phyloP scores from a whole-genome alignment of 2,797 vertebrate species.

The Tragelaphus oryx region DNA sequence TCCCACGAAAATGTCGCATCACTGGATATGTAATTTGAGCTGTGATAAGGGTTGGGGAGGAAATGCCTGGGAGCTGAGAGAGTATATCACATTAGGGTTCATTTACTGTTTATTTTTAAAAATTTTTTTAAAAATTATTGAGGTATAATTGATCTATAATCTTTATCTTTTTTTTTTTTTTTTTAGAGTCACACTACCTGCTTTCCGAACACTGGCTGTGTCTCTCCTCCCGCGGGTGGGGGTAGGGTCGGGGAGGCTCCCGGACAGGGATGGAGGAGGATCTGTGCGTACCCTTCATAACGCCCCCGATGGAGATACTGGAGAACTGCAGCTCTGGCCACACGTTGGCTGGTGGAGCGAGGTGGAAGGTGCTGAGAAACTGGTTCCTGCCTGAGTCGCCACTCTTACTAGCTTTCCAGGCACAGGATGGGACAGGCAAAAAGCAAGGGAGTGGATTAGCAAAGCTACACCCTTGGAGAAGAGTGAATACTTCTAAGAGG shows the following conservation, averaged over 20 bases:
- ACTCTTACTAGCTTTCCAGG: neutral
- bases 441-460: neutral
- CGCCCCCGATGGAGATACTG: fast-evolving
- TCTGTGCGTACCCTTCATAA: neutral
- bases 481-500: neutral
- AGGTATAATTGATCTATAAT: neutral
- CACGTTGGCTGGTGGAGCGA: fast-evolving
- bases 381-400: neutral
- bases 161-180: neutral
- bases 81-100: neutral
- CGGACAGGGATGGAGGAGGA: fast-evolving
- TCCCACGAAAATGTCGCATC: neutral
- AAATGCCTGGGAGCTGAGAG: neutral
- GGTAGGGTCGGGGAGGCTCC: neutral
- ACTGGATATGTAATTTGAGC: neutral
- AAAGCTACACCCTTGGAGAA: neutral
- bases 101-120: neutral
- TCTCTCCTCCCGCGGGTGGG: neutral
- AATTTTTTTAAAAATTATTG: neutral
- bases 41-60: neutral
- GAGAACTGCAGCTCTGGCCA: neutral
- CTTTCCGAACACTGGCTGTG: neutral
- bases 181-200: neutral
- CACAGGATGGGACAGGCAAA: neutral
- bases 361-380: too few relatives aligned